Percentiles rank a stretch among this genome's conserved stretches.
Evolutionary conservation across 2,797 vertebrate genomes (phyloP).

Genomic region (Martes flavigula): DNA sequence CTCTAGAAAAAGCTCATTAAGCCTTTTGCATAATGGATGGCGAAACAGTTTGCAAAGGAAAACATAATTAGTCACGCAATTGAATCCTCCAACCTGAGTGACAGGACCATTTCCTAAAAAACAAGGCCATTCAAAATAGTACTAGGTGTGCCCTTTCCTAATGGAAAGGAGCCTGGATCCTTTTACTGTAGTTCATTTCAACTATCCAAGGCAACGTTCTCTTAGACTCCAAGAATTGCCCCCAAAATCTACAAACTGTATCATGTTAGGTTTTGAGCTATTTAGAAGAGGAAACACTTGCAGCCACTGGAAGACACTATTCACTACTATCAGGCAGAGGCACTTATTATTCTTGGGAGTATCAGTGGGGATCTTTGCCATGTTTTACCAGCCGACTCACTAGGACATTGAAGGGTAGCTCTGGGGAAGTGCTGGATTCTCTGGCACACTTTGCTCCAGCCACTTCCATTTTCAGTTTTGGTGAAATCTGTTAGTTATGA

Average conservation of each 20-base stretch:
- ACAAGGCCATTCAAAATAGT: slow-evolving; percentile 21
- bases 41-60: slow-evolving; percentile 66
- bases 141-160: background rate
- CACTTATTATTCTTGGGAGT: background rate
- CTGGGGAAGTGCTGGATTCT: background rate
- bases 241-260: background rate
- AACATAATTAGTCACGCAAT: slow-evolving; percentile 62
- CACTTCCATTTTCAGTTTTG: background rate
- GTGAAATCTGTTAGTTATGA: background rate
- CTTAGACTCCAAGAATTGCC: background rate
- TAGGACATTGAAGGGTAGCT: background rate
- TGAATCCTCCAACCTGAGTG: background rate
- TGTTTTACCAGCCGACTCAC: background rate
- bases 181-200: background rate
- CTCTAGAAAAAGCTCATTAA: slow-evolving; percentile 53
- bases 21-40: slow-evolving; percentile 56
- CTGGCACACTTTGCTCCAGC: background rate
- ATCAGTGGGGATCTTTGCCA: background rate
- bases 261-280: background rate
- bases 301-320: background rate
- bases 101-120: slow-evolving; percentile 54
- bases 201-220: background rate
- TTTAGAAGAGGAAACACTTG: slow-evolving; percentile 50
- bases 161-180: background rate
- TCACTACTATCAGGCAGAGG: background rate